Percentiles rank a stretch among this genome's conserved stretches.
Conservation (phyloP, 2,113 vertebrate species). For the Ramphastos sulfuratus region DNA sequence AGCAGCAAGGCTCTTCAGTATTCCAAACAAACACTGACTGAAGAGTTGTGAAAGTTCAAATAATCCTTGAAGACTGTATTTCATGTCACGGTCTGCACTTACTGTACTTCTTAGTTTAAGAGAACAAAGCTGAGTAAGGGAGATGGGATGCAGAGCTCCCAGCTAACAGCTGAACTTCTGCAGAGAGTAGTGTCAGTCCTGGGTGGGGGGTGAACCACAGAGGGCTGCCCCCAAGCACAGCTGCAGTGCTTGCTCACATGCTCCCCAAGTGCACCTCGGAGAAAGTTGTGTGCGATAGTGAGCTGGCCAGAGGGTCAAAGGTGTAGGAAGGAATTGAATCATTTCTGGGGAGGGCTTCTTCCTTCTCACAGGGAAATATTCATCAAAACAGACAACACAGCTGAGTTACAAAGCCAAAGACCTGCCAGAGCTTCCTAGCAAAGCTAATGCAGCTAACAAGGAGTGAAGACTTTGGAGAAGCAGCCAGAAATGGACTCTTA, state of each 20-base stretch:
- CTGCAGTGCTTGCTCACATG: rapidly evolving
- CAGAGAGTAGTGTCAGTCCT: not conserved
- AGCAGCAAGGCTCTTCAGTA: not conserved
- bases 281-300: not conserved
- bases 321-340: not conserved
- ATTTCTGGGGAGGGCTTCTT: not conserved
- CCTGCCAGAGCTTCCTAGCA: not conserved
- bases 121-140: not conserved
- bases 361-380: not conserved
- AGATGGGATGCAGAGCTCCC: not conserved
- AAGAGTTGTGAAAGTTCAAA: not conserved
- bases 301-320: not conserved
- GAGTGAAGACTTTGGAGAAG: not conserved
- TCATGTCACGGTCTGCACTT: not conserved
- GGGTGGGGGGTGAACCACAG: not conserved
- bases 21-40: not conserved
- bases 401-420: not conserved
- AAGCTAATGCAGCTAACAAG: not conserved
- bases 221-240: rapidly evolving
- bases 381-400: not conserved
- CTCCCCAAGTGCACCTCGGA: not conserved
- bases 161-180: not conserved
- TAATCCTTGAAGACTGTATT: not conserved
- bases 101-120: not conserved
- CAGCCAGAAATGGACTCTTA: not conserved